These are phyloP conservation scores for Diloba caeruleocephala DNA, from an alignment of 2,888 invertebrate species.

Conservation along the genomic window DNA sequence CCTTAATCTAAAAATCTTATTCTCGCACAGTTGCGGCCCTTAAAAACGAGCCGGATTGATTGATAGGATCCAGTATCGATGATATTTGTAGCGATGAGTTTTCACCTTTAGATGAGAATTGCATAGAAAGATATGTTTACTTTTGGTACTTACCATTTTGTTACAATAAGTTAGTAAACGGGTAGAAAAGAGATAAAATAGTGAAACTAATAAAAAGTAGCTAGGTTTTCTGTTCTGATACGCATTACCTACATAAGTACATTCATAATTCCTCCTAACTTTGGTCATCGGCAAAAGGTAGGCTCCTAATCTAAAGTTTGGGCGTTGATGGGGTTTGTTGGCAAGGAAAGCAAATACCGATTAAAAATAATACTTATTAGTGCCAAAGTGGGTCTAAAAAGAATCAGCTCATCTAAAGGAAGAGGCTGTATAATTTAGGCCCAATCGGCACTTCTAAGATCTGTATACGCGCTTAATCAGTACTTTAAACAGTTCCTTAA, in stretches of 20 bases:
- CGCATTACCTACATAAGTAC: slow-evolving; percentile 14
- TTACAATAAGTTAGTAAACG: no score
- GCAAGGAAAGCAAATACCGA: slow-evolving; percentile 19
- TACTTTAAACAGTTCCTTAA: no score
- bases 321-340: slow-evolving; percentile 23
- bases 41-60: slow-evolving; percentile 49
- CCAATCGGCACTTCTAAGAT: no score
- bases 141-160: no score
- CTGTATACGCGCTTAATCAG: no score
- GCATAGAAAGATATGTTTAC: no score
- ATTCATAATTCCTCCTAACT: slow-evolving; percentile 21
- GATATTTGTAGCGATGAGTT: slow-evolving; percentile 11
- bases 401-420: no score
- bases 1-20: slow-evolving; percentile 57
- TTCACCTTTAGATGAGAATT: no score
- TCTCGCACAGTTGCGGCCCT: slow-evolving; percentile 45
- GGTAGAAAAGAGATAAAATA: background rate
- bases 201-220: slow-evolving; percentile 16
- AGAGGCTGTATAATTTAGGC: no score
- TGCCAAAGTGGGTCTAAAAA: slow-evolving; percentile 6
- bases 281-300: slow-evolving; percentile 14
- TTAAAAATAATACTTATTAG: slow-evolving; percentile 12
- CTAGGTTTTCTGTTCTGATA: slow-evolving; percentile 1
- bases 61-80: slow-evolving; percentile 42
- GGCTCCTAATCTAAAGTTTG: slow-evolving; percentile 15